These are phyloP conservation scores for Sphenodon punctatus DNA, from an alignment of 2,797 vertebrate species.

Conservation along the genomic window DNA sequence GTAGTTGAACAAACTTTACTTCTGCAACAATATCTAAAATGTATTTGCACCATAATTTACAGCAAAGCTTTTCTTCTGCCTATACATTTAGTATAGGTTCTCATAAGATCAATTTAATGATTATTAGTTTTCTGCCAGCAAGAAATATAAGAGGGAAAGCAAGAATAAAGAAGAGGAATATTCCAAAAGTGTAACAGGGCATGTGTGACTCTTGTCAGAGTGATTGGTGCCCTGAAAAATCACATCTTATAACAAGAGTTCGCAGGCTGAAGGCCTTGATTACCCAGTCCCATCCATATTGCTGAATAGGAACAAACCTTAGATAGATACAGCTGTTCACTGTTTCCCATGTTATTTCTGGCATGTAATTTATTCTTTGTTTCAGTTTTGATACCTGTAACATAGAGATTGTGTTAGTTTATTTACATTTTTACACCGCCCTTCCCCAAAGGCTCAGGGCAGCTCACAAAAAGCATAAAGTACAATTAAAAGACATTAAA, in stretches of 20 bases:
- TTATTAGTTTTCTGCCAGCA: neutral
- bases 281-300: neutral
- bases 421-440: no score
- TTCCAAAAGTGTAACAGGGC: neutral
- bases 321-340: neutral
- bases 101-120: neutral
- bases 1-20: neutral
- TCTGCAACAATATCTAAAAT: neutral
- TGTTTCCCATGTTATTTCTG: constrained; percentile 33
- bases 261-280: rapidly evolving
- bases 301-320: neutral
- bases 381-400: constrained; percentile 3
- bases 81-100: neutral
- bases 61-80: neutral
- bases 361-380: neutral
- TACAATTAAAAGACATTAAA: no score
- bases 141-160: neutral
- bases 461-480: no score
- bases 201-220: neutral
- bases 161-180: neutral
- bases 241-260: neutral
- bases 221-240: neutral
- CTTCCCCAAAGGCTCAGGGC: no score
- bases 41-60: neutral
- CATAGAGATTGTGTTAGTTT: no score